phyloP scores from a whole-genome alignment of 2,113 vertebrate species.

The Lycaon pictus region DNA sequence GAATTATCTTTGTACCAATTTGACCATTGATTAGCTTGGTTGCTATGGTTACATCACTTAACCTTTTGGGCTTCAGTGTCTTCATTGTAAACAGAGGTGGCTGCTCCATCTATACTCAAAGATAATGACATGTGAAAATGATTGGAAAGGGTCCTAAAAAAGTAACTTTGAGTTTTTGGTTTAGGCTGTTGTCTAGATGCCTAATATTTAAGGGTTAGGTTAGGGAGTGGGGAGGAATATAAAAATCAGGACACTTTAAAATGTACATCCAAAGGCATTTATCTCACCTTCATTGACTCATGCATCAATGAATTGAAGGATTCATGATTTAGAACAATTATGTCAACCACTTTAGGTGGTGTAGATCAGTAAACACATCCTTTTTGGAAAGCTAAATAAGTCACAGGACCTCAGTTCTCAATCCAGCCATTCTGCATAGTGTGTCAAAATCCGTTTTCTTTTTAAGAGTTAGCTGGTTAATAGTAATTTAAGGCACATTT shows the following conservation, averaged over 20 bases:
- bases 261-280: neutral
- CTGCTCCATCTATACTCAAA: neutral
- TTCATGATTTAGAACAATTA: conserved; percentile 29
- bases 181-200: neutral
- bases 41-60: conserved; percentile 60
- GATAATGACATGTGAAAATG: conserved; percentile 11
- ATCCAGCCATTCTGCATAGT: neutral
- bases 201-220: neutral
- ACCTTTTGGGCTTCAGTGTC: conserved; percentile 46
- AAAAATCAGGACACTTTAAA: neutral
- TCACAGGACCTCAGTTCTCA: conserved; percentile 24
- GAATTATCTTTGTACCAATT: conserved; percentile 47
- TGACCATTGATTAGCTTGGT: conserved; percentile 66
- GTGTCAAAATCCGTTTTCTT: neutral
- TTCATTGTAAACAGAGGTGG: conserved; percentile 50
- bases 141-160: neutral
- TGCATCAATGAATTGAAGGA: neutral
- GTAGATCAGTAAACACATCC: neutral
- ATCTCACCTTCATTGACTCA: conserved; percentile 31
- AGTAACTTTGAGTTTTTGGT: neutral
- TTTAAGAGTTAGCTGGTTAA: neutral
- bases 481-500: neutral
- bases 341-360: neutral
- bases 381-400: neutral
- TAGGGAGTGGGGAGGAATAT: neutral